Evolutionary conservation across 1,140 invertebrate genomes (phyloP), one percentile per base, ranked within the genome.

Genomic region (Bombus superbus): DNA sequence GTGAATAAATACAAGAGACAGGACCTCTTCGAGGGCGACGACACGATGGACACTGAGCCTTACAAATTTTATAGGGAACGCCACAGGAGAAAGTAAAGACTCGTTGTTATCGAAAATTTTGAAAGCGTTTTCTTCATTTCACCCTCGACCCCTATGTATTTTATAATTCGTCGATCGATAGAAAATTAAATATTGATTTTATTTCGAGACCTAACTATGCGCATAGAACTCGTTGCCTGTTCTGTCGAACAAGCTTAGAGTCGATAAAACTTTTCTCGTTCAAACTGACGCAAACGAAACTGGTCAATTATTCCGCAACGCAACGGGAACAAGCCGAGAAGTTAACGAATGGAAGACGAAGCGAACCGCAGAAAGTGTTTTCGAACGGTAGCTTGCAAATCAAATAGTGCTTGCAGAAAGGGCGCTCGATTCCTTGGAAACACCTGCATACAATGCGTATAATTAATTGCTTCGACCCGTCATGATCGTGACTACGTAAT

Each of bases 1-100:
- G 11, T 92, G 5, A 91, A 91, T 69, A 95, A 95, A 74, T 94
- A 95, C 85, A 93, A 93, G 47, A 88, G 94, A 57, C 94, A 95
- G 73, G 94, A 94, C 47, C 40, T 88, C 18, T 83, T 92, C 47
- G 89, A 92, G 44, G 79, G 83, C 11, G 87, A 91, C 22, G 79
- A 87, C 1, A 22, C 35, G 13, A 53, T 82, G 25, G 90, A 91
- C 11, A 75, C 83, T 22, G 93, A 94, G 69, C 93, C 94, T 53
- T 95, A 94, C 64, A 89, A 83, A 88, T 93, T 90, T 90, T 95
- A 94, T 71, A 87, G 88, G 42, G 94, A 94, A 22, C 86, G 90
- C 44, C 88, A 82, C 42, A 89, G 72, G 81, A 90, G 79, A 74
- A 93, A 92, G 53, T 90, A 66, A 87, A 85, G 11, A 73, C n/a